These are phyloP conservation scores for Acanthochromis polyacanthus DNA, from an alignment of 2,113 vertebrate species.

Conservation along the genomic window DNA sequence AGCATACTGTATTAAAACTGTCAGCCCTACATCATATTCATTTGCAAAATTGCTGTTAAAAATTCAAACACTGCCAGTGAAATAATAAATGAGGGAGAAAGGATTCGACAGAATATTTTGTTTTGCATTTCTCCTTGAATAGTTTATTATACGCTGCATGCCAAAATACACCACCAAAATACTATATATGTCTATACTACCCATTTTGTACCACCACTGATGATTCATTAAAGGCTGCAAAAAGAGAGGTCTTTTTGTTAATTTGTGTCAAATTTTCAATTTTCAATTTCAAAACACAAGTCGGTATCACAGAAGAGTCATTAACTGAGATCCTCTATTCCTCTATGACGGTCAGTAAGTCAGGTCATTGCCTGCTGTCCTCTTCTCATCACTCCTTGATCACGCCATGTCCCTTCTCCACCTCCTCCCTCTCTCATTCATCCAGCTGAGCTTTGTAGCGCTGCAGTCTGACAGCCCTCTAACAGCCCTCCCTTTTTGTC, in stretches of 20 bases:
- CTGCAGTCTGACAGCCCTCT: constrained; percentile 29
- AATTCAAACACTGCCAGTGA: constrained; percentile 1
- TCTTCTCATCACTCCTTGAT: constrained; percentile 27
- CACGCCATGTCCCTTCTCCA: neutral
- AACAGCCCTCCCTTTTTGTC: constrained; percentile 22
- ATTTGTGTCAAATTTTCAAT: neutral
- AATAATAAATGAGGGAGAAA: constrained; percentile 15
- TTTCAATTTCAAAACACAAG: neutral
- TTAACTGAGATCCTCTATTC: neutral
- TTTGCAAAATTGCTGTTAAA: neutral
- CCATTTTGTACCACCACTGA: no score
- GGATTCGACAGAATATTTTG: neutral
- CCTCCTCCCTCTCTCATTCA: constrained; percentile 8
- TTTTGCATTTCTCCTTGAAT: neutral
- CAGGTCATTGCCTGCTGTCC: constrained; percentile 8
- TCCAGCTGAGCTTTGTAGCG: constrained; percentile 32
- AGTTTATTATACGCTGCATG: no score
- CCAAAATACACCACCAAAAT: no score
- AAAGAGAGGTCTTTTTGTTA: no score
- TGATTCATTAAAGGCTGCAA: no score
- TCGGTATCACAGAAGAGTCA: constrained; percentile 12
- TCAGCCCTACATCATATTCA: neutral
- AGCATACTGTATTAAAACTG: neutral
- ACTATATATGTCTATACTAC: no score
- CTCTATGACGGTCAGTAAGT: constrained; percentile 23